These are phyloP conservation scores for Dicrostonyx torquatus DNA, from an alignment of 2,797 vertebrate genomes.

Conservation along the genomic window DNA sequence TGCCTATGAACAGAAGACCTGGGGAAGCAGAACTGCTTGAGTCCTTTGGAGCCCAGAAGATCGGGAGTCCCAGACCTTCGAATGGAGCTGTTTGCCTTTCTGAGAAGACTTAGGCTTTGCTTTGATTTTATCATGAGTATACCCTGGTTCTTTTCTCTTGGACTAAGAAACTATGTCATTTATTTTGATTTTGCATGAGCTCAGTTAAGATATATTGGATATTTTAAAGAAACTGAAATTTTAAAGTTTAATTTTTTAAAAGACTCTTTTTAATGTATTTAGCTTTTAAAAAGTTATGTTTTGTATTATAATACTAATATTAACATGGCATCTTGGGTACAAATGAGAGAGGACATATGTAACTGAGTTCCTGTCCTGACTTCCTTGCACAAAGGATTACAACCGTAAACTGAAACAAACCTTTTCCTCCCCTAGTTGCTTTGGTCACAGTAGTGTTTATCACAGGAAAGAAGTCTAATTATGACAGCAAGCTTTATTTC, in stretches of 20 bases:
- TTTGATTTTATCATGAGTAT: neutral
- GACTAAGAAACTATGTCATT: neutral
- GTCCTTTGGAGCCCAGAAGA: neutral
- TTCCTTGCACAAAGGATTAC: neutral
- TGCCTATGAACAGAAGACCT: neutral
- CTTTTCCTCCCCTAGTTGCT: neutral
- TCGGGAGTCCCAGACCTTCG: neutral
- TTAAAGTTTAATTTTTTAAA: neutral
- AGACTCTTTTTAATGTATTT: neutral
- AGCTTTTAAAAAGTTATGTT: neutral
- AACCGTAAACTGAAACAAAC: neutral
- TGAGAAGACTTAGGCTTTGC: neutral
- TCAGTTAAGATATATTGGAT: neutral
- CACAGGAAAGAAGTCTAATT: neutral
- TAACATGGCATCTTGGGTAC: neutral
- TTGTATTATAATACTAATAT: neutral
- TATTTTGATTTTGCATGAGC: neutral
- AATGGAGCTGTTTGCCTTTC: neutral
- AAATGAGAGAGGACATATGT: neutral
- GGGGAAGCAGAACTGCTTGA: neutral
- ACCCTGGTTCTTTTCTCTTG: neutral
- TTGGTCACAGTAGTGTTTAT: neutral
- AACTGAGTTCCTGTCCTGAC: neutral
- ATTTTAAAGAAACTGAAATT: neutral
- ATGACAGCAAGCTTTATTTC: neutral